Evolutionary conservation across 2,888 invertebrate genomes (phyloP), one percentile per base, ranked within the genome.

Genomic region (Acronicta alni): DNA sequence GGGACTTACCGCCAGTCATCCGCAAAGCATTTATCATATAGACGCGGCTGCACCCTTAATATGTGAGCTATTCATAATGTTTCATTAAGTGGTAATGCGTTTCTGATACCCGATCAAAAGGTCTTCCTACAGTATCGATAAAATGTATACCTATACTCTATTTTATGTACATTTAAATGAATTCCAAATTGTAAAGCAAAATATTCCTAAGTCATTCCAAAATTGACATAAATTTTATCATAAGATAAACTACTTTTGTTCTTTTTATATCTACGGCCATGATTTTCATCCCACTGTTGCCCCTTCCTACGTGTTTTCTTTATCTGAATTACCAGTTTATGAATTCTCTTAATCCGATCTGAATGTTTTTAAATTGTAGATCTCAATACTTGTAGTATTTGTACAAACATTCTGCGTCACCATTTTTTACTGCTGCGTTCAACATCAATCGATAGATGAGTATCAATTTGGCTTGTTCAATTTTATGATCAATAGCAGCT

Each of bases 41-140:
- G 87, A 86, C 86, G 79, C 77, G 83, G 83, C 91, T 90, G 88
- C 93, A 89, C 92, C 93, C 92, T 82, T 67, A 89, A 90, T 88
- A 89, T 86, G 86, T 85, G 62, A 66, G 81, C 86, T 89, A 91
- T 92, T 89, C 89, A 92, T 93, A 92, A 93, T 89, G 90, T 94
- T 92, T 94, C 92, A 92, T 94, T 93, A 92, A 88, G 88, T 86
- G 83, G 81, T 90, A 92, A 91, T 90, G 89, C 85, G 86, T 89
- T 86, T 83, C 82, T 84, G 87, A 87, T 87, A 85, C 79, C 76
- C 72, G 66, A 75, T 77, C 82, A 79, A 76, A 48, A 54, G 47
- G 10, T 20, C 35, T 38, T 41, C 5, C 8, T 14, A 15, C 39
- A 44, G 52, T 70, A 51, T 70, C 44, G 51, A 38, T 52, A 52